Evolutionary conservation across 2,888 invertebrate species (phyloP).

Genomic region (Sinotaia quadrata): DNA sequence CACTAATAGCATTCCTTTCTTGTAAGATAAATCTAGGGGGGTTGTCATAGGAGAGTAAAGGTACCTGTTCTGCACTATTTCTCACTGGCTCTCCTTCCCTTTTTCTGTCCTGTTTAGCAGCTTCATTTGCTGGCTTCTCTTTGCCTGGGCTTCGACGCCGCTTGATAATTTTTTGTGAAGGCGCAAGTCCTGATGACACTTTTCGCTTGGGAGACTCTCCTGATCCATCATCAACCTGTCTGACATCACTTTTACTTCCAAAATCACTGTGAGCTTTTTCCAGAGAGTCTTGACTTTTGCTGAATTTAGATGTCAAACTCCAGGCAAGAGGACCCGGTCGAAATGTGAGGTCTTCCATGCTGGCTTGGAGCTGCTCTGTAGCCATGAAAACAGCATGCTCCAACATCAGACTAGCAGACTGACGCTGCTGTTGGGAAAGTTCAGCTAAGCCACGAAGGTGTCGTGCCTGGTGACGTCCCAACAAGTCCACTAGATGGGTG

Average conservation of each 20-base stretch:
- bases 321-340: conserved; percentile 30
- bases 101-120: neutral
- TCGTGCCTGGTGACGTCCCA: conserved; percentile 40
- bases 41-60: conserved; percentile 30
- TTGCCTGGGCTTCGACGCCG: conserved; percentile 22
- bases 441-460: conserved; percentile 42
- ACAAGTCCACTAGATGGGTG: conserved; percentile 62
- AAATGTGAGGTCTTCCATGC: conserved; percentile 37
- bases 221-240: conserved; percentile 6
- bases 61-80: conserved; percentile 10
- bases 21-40: too few relatives aligned
- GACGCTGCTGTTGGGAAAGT: conserved; percentile 37
- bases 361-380: conserved; percentile 37
- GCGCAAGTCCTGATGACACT: conserved; percentile 24
- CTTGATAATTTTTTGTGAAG: conserved; percentile 34
- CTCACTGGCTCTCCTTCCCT: neutral
- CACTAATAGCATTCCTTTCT: too few relatives aligned
- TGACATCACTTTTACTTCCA: conserved; percentile 19
- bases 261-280: conserved; percentile 33
- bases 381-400: conserved; percentile 42
- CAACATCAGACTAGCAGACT: conserved; percentile 39
- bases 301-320: conserved; percentile 32
- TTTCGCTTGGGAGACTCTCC: neutral
- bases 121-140: conserved; percentile 1
- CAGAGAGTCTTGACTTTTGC: conserved; percentile 34